Evolutionary conservation across 1,140 invertebrate species (phyloP), one percentile per base, ranked within the genome.

Genomic region (Calycopis cecrops): DNA sequence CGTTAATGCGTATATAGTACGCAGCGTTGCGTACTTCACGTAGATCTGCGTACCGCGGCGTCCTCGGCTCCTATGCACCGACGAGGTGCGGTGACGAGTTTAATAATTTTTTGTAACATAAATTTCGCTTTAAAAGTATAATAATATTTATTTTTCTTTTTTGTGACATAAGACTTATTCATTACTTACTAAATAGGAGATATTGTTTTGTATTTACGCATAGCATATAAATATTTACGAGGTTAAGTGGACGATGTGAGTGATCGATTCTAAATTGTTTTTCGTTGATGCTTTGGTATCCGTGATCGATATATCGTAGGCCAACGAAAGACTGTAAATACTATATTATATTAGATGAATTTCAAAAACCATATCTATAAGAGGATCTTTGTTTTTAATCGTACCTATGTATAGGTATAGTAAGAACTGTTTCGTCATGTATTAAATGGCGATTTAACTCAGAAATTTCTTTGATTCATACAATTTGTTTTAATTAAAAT

Each of bases 71-170:
- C 60, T 55, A 49, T 57, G 33, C 28, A 33, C 60, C 35, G 59
- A 56, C 35, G 59, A 56, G 57, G 49, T 57, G 33, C 14, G 40
- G 62, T 38, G 59, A 49, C 62, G 44, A 56, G 55, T 66, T 67
- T 67, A 63, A 62, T 67, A 71, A 67, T 69, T 72, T 74, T 79
- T 76, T 77, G 59, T 76, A 75, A 77, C 65, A 76, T 74, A 73
- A 72, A 70, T 74, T 79, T 71, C 73, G 77, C 77, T 82, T 82
- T 76, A 79, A 81, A 76, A 79, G 67, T 81, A 83, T 70, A 72
- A 74, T 82, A 79, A 69, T 85, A 79, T 85, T 85, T 79, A 79
- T 79, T 79, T 75, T 70, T 71, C 21, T 28, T 28, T 28, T 74
- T 62, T 44, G 40, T 44, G 69, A 68, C 61, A 69, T 79, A 71